Base-by-base conservation (phyloP, 2,888 invertebrate genomes). In the Pseudococcus longispinus region DNA sequence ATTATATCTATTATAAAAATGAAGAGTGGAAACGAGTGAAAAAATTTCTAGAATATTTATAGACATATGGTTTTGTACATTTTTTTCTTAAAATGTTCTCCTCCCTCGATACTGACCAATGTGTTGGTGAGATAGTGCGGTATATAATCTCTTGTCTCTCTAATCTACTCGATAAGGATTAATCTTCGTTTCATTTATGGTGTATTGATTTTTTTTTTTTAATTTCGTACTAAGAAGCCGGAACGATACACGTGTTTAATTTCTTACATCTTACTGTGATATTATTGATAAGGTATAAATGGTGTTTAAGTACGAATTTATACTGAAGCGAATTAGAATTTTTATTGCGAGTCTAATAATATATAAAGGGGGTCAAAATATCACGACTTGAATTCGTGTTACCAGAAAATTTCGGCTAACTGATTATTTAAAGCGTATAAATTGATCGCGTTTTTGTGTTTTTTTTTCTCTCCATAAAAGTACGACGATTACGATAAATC, bases 211-310 rank as follows among this genome's bases (percentile, higher is more conserved):
- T 84, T 84, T 84, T 84, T 84, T 37, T 84, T 65, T 84, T 70
- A 20, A 26, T 84, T 84, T 65, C 44, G 60, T 46, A 46, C 26
- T 37, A 23, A 6, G 65, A 60, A 84, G 20, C 23, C 42, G 46
- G 44, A 42, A 84, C 42, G 55, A 29, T 65, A 55, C 83, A 83
- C 51, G 46, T 60, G 84, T 85, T 74, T 37, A 65, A 32, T 84
- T 82, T 85, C 44, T 44, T 85, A 74, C 74, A 85, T 74, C 74
- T 85, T 85, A 74, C 85, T 85, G 85, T 85, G 85, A 85, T 85
- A 85, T 85, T 85, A 85, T 70, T 85, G 70, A 85, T 85, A 85
- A 85, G 85, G 85, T 85, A 85, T 85, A 85, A 85, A 85, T 85
- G 65, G 18, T 84, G 70, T 74, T 85, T 85, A 60, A 60, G 60